Percentiles rank a stretch among this genome's conserved stretches.
Conservation (phyloP, 2,888 invertebrate species). For the Tipula helvola region DNA sequence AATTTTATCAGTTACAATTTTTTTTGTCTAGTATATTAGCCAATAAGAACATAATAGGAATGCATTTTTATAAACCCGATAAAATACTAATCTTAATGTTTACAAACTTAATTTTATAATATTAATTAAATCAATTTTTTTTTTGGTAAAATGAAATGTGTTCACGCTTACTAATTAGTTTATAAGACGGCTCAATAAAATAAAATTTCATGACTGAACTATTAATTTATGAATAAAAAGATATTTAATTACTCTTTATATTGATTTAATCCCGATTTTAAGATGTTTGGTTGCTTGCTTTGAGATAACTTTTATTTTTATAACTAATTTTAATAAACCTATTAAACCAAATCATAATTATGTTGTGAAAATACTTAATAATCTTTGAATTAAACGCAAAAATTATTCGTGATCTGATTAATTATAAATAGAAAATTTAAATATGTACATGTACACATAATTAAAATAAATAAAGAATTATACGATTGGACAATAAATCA, state of each 20-base stretch:
- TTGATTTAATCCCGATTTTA: too few species aligned
- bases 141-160: not conserved
- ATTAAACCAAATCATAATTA: too few species aligned
- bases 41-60: not conserved
- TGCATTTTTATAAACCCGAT: not conserved
- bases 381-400: not conserved
- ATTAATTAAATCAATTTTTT: not conserved
- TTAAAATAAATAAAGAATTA: too few species aligned
- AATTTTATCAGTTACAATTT: not conserved
- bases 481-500: too few species aligned
- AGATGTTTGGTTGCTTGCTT: too few species aligned
- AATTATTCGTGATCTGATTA: not conserved
- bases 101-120: too few species aligned
- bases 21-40: not conserved
- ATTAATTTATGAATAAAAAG: not conserved
- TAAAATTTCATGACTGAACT: not conserved
- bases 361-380: too few species aligned
- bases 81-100: not conserved
- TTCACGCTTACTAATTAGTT: not conserved
- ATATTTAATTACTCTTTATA: not conserved
- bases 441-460: too few species aligned
- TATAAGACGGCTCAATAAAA: not conserved
- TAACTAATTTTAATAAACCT: too few species aligned
- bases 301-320: too few species aligned
- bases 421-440: not conserved